phyloP scores from a whole-genome alignment of 2,113 vertebrate genomes.

The Miniopterus natalensis region DNA sequence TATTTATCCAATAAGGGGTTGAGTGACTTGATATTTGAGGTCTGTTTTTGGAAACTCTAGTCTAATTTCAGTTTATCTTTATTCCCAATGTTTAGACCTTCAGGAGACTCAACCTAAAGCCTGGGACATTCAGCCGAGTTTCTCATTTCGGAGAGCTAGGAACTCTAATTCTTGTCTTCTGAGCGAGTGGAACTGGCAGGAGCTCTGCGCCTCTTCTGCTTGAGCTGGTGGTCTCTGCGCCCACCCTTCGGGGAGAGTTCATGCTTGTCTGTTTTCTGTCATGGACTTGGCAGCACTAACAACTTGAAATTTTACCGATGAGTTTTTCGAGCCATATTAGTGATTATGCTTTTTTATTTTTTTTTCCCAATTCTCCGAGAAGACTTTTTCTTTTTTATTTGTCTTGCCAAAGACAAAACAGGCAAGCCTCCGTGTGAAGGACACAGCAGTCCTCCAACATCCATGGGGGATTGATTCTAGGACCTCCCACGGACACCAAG shows the following conservation, averaged over 20 bases:
- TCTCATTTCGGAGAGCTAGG: neutral
- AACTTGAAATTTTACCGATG: neutral
- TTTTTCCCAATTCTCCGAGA: neutral
- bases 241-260: neutral
- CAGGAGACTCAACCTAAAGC: neutral
- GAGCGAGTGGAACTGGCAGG: neutral
- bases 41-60: neutral
- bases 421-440: neutral
- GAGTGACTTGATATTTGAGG: neutral
- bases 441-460: too few relatives aligned
- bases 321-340: neutral
- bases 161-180: neutral
- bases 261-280: neutral
- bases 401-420: neutral
- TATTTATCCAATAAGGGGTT: neutral
- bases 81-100: neutral
- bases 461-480: neutral
- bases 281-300: neutral
- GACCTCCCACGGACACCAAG: neutral
- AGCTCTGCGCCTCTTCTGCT: neutral
- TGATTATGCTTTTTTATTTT: neutral
- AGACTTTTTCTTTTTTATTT: neutral
- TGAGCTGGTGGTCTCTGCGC: neutral
- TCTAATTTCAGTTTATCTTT: slow-evolving; percentile 35
- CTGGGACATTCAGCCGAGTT: neutral